Base-by-base conservation (phyloP, 2,113 vertebrate species). In the Dromaius novaehollandiae region DNA sequence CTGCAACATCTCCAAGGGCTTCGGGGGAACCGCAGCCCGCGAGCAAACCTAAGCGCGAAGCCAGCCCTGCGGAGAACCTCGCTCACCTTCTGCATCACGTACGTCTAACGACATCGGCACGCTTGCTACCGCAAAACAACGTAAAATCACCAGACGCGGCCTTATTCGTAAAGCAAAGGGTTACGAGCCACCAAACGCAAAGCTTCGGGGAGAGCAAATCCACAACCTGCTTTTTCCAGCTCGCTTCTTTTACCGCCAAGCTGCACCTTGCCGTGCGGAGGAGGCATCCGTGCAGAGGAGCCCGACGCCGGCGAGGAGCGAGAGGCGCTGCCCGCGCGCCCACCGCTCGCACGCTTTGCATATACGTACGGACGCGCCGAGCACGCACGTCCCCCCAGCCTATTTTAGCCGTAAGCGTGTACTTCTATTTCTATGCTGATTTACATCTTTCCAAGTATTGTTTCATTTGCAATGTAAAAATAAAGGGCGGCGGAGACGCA, bases 391-490 rank as follows among this genome's bases (percentile, higher is more conserved):
- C 9, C 74, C 36, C 68, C 79, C 89, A 53, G 61, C 7, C 75
- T 5, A 7, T 91, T 80, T 26, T 50, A 17, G 66, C 71, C 4
- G 50, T 82, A 51, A 85, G 61, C 75, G 44, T 21, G 36, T 30
- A 74, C 51, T 82, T 93, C 90, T 50, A 0, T 70, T 95, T 92
- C 95, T 14, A 11, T 46, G 55, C 81, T 17, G 18, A 94, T 94
- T 94, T 97, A 93, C 89, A 96, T 96, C 93, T 96, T 96, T 87
- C 94, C 91, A 95, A 95, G 69, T 65, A 51, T 75, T 97, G 81
- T 89, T 91, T 55, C 2, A 96, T 93, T 95, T 94, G 91, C 95
- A 95, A 95, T 89, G 95, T 96, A 95, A 97, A 97, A 96, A 89
- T 30, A 28, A 40, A 94, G 4, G 1, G 60, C 26, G 44, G 2